These are phyloP conservation scores for Charanyca ferruginea DNA, from an alignment of 2,888 invertebrate genomes.

Conservation along the genomic window DNA sequence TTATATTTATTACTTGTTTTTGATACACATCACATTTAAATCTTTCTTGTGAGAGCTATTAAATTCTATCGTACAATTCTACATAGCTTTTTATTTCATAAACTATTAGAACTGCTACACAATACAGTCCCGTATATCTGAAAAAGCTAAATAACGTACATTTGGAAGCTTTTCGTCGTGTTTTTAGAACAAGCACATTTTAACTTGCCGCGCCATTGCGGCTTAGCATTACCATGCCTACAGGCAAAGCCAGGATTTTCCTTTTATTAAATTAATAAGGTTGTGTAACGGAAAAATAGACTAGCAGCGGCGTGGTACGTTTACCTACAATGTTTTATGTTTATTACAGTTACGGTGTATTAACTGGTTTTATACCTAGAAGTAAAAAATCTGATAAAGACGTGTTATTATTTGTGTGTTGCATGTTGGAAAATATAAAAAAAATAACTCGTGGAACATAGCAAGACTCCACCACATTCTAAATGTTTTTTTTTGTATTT, in stretches of 20 bases:
- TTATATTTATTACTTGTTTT: too few relatives aligned
- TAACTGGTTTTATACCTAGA: conserved; percentile 23
- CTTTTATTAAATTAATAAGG: conserved; percentile 61
- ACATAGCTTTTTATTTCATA: too few relatives aligned
- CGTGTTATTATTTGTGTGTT: conserved; percentile 23
- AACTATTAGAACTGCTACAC: too few relatives aligned
- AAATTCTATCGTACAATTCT: too few relatives aligned
- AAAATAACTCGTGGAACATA: too few relatives aligned
- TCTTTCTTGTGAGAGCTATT: too few relatives aligned
- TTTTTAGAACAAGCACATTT: conserved; percentile 83
- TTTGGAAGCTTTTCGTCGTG: conserved; percentile 79
- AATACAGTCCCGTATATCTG: conserved; percentile 57
- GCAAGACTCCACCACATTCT: too few relatives aligned
- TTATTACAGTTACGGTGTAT: conserved; percentile 54
- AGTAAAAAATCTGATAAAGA: conserved; percentile 11
- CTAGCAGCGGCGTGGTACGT: conserved; percentile 27
- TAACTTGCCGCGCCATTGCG: conserved; percentile 71
- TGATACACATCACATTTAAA: too few relatives aligned
- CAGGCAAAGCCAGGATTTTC: conserved; percentile 48
- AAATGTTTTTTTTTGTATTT: too few relatives aligned
- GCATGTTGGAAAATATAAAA: not conserved
- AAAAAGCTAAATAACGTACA: conserved; percentile 72
- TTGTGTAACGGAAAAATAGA: conserved; percentile 42
- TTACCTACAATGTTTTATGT: conserved; percentile 48
- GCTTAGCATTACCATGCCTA: conserved; percentile 66